A percentile compares a stretch with the other conserved stretches of the same genome.
These are phyloP conservation scores for Halesus radiatus DNA, from an alignment of 1,140 invertebrate species.

Conservation along the genomic window DNA sequence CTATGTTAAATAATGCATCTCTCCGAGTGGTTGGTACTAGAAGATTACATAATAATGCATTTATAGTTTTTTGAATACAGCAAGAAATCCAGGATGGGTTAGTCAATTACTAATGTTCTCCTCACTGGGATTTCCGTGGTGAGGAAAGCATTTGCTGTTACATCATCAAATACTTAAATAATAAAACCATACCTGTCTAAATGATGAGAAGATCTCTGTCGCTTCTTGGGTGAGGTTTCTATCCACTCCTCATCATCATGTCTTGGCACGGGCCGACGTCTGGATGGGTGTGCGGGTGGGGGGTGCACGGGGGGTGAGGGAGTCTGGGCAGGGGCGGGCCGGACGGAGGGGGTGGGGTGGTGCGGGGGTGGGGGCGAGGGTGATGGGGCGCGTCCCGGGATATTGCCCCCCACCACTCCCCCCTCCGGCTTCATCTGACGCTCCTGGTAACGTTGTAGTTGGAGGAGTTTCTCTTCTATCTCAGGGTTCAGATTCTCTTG, in stretches of 20 bases:
- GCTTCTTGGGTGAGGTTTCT: slow-evolving; percentile 69
- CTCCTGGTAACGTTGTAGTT: slow-evolving; percentile 89
- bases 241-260: slow-evolving; percentile 74
- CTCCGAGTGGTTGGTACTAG: too few species aligned
- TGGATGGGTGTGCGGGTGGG: not conserved
- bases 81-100: too few species aligned
- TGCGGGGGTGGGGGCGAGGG: slow-evolving; percentile 63
- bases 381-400: slow-evolving; percentile 62
- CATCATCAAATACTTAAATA: too few species aligned
- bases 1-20: too few species aligned
- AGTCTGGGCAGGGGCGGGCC: slow-evolving; percentile 53
- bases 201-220: slow-evolving; percentile 59
- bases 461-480: slow-evolving; percentile 92
- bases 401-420: slow-evolving; percentile 61
- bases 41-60: too few species aligned
- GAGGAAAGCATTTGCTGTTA: too few species aligned
- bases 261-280: slow-evolving; percentile 59
- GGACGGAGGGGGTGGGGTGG: slow-evolving; percentile 62
- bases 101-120: too few species aligned
- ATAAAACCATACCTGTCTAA: slow-evolving; percentile 21
- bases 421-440: slow-evolving; percentile 78
- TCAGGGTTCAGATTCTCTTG: slow-evolving; percentile 92
- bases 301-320: slow-evolving; percentile 35
- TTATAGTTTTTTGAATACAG: too few species aligned
- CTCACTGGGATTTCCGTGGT: too few species aligned